Base-by-base conservation (phyloP, 2,797 vertebrate species). In the Ciconia nigra region DNA sequence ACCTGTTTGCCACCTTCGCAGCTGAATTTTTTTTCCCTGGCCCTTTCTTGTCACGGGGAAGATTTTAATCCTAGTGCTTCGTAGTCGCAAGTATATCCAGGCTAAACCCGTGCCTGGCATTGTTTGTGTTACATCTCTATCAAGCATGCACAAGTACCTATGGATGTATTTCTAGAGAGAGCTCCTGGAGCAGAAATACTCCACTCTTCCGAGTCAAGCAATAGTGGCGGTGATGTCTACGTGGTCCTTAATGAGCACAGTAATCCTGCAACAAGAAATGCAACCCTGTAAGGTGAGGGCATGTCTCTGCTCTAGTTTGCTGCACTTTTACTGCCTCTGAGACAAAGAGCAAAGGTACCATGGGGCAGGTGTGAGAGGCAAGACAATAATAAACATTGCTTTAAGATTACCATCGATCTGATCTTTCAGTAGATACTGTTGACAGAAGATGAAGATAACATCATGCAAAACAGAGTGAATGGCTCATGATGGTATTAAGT, bases 281-380 rank as follows among this genome's bases (percentile, higher is more conserved):
- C 66, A 52, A 21, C 8, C 4, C 31, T 15, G 21, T 29, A 15
- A 76, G 29, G 18, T 22, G 59, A 89, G 94, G 66, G 67, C 83
- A 46, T 16, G n/a, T 35, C 58, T 62, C 39, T 80, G 83, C 41
- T 57, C 41, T 8, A 67, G 39, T 67, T 92, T 54, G 57, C 74
- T 63, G 74, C 28, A 11, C 51, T 62, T 95, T 72, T 94, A 97
- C 57, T 89, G 95, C 95, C 94, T 97, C 88, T 59, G 47, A 98
- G 98, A 98, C 98, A 95, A 97, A 93, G 86, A 88, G 96, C 95
- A 93, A 87, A 98, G 97, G 98, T 98, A 97, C 24, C 96, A 98
- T 98, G 98, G 97, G 96, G 90, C 96, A 98, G 98, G 98, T 98
- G 98, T 97, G 98, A 97, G 84, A 80, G 92, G 88, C 97, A 95